Conservation (phyloP, 2,113 vertebrate genomes). For the Semicossyphus pulcher region DNA sequence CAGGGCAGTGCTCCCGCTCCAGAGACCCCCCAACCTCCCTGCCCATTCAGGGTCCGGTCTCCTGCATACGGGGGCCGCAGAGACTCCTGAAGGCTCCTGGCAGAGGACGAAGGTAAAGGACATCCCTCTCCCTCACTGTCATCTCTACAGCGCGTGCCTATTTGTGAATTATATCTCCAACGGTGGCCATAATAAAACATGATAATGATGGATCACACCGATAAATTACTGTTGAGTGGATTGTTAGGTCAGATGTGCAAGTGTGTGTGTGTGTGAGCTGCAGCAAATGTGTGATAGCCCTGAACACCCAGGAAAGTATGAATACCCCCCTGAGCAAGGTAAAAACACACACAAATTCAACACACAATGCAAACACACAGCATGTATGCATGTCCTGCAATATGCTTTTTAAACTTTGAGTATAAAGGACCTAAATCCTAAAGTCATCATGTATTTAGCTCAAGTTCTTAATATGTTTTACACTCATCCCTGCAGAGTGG, state of each 20-base stretch:
- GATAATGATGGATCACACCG: conserved; percentile 84
- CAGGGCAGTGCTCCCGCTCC: conserved; percentile 65
- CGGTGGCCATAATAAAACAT: conserved; percentile 83
- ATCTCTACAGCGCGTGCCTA: conserved; percentile 68
- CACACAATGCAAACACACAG: conserved; percentile 22
- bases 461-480: too few species aligned
- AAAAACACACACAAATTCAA: conserved; percentile 48
- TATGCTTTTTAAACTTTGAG: background rate
- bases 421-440: background rate
- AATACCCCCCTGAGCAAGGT: conserved; percentile 36
- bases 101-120: conserved; percentile 83
- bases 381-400: background rate
- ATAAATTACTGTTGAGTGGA: conserved; percentile 84
- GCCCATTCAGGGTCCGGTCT: conserved; percentile 67
- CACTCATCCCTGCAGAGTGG: background rate
- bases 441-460: background rate
- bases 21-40: conserved; percentile 51
- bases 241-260: conserved; percentile 72
- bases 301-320: conserved; percentile 51
- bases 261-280: conserved; percentile 67
- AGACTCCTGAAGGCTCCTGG: conserved; percentile 70
- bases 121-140: conserved; percentile 80
- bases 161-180: conserved; percentile 83
- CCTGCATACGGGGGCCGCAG: conserved; percentile 58
- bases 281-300: conserved; percentile 46